Evolutionary conservation across 37 sponge, comb jelly and placozoan genomes (phyloP).

Genomic region (Theonella swinhoei): DNA sequence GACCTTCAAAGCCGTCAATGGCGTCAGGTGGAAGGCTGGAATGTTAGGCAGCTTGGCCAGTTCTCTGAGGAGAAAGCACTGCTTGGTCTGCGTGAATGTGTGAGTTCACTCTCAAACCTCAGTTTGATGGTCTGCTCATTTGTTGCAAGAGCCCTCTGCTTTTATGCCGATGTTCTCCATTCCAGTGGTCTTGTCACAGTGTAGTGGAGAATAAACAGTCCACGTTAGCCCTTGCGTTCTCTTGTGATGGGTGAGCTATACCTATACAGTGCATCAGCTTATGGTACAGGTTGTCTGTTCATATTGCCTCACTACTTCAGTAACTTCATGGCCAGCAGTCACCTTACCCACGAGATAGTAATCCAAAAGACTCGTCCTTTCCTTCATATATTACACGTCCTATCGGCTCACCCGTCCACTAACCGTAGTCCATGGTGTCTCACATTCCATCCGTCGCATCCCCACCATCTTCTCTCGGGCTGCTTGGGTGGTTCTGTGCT

Average conservation of each 20-base stretch:
- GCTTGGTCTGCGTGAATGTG: not conserved
- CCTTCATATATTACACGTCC: not conserved
- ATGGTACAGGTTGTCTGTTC: not conserved
- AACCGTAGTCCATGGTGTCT: conserved; percentile 47
- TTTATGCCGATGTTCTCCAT: too few species aligned
- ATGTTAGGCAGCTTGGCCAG: not conserved
- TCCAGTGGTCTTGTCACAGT: not conserved
- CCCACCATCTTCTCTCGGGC: conserved; percentile 32
- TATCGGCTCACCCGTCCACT: conserved; percentile 11
- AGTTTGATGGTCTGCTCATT: too few species aligned
- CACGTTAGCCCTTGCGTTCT: conserved; percentile 28
- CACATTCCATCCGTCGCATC: conserved; percentile 35
- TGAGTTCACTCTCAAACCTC: conserved; percentile 7
- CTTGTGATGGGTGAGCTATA: conserved; percentile 40
- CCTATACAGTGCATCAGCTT: too few species aligned
- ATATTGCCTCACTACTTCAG: not conserved
- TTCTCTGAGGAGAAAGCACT: not conserved
- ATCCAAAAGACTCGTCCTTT: not conserved
- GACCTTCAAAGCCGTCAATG: conserved; percentile 2
- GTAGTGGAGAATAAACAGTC: conserved; percentile 26
- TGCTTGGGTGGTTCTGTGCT: conserved; percentile 34
- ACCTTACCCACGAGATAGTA: conserved; percentile 32
- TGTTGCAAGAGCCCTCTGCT: too few species aligned
- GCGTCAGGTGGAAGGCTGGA: conserved; percentile 1
- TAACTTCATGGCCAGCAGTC: conserved; percentile 32